A percentile compares a stretch with the other conserved stretches of the same genome.
Conservation (phyloP, 64 coral and sea anemone genomes). For the Pocillopora damicornis region DNA sequence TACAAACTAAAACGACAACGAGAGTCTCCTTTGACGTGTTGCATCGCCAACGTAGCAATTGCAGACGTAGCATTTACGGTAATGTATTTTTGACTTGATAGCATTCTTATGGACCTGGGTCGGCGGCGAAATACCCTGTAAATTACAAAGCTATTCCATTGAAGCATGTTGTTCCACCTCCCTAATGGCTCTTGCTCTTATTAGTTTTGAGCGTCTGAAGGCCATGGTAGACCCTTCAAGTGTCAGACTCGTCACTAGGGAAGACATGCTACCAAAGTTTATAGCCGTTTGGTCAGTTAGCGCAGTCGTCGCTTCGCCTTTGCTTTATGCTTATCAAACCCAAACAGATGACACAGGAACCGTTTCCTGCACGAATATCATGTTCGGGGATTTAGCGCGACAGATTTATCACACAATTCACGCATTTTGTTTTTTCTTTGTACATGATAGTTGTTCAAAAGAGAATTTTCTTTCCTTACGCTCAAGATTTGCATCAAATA, state of each 20-base stretch:
- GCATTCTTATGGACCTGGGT: conserved; percentile 27
- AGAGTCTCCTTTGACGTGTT: no score
- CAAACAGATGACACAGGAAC: background rate
- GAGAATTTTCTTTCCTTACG: conserved; percentile 24
- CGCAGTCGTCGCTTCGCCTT: background rate
- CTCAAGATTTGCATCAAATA: background rate
- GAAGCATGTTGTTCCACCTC: conserved; percentile 34
- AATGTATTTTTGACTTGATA: conserved; percentile 31
- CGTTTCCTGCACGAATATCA: conserved; percentile 18
- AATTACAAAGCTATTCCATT: conserved; percentile 34
- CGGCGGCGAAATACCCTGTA: conserved; percentile 26
- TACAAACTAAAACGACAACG: no score
- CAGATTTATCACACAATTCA: conserved; percentile 46
- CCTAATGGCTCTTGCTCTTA: conserved; percentile 34
- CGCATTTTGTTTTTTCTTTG: background rate
- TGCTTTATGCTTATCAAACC: no score
- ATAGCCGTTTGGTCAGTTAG: background rate
- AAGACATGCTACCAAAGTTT: background rate
- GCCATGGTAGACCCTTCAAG: conserved; percentile 5
- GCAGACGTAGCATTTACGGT: conserved; percentile 18
- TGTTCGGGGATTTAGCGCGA: conserved; percentile 23
- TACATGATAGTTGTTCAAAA: background rate
- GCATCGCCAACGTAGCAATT: background rate
- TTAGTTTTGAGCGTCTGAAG: conserved; percentile 33
- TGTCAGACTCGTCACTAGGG: background rate